Percentiles rank a stretch among this genome's conserved stretches.
These are phyloP conservation scores for Aphidius gifuensis DNA, from an alignment of 1,140 invertebrate species.

Conservation along the genomic window DNA sequence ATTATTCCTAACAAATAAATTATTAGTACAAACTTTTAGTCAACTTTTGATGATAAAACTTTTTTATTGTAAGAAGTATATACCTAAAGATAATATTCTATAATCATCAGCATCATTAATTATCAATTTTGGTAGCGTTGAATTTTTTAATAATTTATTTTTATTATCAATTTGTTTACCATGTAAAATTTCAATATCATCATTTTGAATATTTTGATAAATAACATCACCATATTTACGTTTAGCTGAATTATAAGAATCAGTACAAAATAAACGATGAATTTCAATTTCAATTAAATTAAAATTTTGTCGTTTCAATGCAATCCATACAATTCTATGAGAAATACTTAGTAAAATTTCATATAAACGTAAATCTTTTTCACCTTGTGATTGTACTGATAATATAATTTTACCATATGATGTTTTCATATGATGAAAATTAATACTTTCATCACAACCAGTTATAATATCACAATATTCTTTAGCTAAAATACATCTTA, in stretches of 20 bases:
- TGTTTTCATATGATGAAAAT: conserved; percentile 60
- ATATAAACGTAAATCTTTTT: conserved; percentile 61
- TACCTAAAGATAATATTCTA: conserved; percentile 39
- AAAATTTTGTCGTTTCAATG: conserved; percentile 58
- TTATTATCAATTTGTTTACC: conserved; percentile 30
- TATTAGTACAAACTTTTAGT: conserved; percentile 10
- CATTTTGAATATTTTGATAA: conserved; percentile 32
- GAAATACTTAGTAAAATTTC: conserved; percentile 60
- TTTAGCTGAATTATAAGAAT: conserved; percentile 55
- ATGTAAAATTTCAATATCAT: conserved; percentile 41
- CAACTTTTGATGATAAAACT: not conserved
- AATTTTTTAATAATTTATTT: conserved; percentile 40
- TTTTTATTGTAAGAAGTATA: not conserved
- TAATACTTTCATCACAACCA: conserved; percentile 52
- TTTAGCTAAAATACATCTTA: conserved; percentile 59
- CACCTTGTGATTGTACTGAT: conserved; percentile 54
- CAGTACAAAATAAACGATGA: conserved; percentile 60
- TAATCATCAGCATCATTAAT: conserved; percentile 38
- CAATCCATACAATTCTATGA: conserved; percentile 63
- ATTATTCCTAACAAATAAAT: conserved; percentile 23
- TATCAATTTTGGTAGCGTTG: conserved; percentile 38
- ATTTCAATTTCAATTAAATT: conserved; percentile 62
- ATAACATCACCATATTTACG: conserved; percentile 24
- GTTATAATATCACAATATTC: conserved; percentile 61
- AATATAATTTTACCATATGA: conserved; percentile 41